These are phyloP conservation scores for Diploscapter pachys DNA, from an alignment of 1,140 invertebrate genomes.

Conservation along the genomic window DNA sequence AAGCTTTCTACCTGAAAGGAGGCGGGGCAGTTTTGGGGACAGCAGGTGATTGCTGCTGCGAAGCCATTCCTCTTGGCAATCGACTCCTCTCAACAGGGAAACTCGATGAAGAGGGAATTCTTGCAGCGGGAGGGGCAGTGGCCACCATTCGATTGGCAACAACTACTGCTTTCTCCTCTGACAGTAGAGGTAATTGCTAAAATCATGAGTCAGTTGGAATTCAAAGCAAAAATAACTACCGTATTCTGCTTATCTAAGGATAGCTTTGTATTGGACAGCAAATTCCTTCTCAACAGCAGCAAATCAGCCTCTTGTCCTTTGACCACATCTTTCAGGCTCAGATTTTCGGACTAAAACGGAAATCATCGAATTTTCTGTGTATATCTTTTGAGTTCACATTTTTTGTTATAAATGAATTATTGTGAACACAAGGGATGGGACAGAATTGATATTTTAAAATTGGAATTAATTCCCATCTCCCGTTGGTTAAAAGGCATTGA, in stretches of 20 bases:
- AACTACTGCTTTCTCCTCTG: conserved; percentile 8
- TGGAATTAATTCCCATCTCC: not conserved
- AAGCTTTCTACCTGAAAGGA: too few relatives aligned
- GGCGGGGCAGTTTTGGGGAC: too few relatives aligned
- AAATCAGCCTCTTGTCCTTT: conserved; percentile 15
- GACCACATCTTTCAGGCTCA: conserved; percentile 9
- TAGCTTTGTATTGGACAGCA: conserved; percentile 11
- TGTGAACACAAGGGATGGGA: not conserved
- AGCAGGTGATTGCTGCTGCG: too few relatives aligned
- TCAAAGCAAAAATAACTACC: not conserved
- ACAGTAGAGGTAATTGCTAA: conserved; percentile 7
- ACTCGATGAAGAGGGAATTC: conserved; percentile 9
- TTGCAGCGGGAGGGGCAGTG: conserved; percentile 2
- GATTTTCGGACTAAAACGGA: conserved; percentile 5
- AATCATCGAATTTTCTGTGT: conserved; percentile 9
- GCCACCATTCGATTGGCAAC: not conserved
- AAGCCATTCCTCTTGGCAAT: conserved; percentile 1
- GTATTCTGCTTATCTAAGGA: conserved; percentile 13
- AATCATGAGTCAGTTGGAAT: not conserved
- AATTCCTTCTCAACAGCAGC: conserved; percentile 11
- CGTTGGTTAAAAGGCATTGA: conserved; percentile 3
- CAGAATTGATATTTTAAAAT: too few relatives aligned
- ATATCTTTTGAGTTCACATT: conserved; percentile 3
- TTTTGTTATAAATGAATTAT: not conserved
- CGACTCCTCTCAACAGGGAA: conserved; percentile 15